Evolutionary conservation across 2,888 invertebrate genomes (phyloP), one percentile per base, ranked within the genome.

Genomic region (Conus canariensis): DNA sequence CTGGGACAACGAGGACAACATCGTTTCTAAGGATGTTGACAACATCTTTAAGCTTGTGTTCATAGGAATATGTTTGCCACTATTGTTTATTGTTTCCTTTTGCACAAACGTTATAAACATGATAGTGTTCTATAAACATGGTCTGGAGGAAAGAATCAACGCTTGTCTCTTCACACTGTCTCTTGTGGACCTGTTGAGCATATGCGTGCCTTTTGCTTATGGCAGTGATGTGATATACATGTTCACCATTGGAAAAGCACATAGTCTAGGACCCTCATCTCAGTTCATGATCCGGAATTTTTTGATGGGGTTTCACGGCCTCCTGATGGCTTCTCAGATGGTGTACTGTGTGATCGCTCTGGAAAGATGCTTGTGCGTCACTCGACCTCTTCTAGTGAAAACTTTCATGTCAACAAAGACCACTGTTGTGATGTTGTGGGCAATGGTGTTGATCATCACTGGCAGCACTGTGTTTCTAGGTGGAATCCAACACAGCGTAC

Each of bases 101-200:
- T 14, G 5, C 30, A 45, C 80, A 25, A 80, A 80, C 80, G 45
- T 45, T 12, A 30, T 80, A 12, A 80, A 80, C 80, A 80, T 80
- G 80, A 19, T 80, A 12, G 80, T 80, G 80, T 45, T 80, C 45
- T 80, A 80, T 19, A 80, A 80, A 80, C 80, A 80, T 45, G 80
- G 80, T 30, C 45, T 80, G 45, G 45, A 80, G 80, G 80, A 80
- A 80, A 80, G 80, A 16, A 80, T 80, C 80, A 80, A 80, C 80
- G 80, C 45, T 14, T 80, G 80, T 80, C 80, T 80, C 80, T 80
- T 80, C 80, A 80, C 80, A 2, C 80, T 80, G 80, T 80, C 80
- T 45, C 5, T 80, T 10, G 30, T 80, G 30, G 80, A 80, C 45
- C 45, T 30, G 9, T 16, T 80, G 80, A 14, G 12, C 22, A 45